Base-by-base conservation (phyloP, 2,797 vertebrate species). In the Melanotaenia pygmaea region DNA sequence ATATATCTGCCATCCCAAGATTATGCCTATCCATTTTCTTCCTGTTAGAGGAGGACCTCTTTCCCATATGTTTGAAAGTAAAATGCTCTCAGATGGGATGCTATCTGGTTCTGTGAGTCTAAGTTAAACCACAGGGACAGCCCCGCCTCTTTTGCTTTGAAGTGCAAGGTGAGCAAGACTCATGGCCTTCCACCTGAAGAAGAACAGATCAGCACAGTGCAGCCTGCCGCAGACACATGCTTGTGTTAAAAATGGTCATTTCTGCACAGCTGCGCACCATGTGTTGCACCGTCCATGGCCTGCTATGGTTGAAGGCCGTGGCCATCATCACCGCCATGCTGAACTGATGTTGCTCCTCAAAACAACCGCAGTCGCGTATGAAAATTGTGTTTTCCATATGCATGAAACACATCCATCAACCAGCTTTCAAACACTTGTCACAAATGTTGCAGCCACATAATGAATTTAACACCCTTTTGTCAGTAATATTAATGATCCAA, bases 391-490 rank as follows among this genome's bases (percentile, higher is more conserved):
- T 81, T 76, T 70, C 32, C 51, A 79, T 47, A 75, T 63, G 67
- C 54, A 73, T 45, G 62, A 66, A 47, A 84, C n/a, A 60, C 70
- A 84, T 73, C 50, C 58, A 81, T 86, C 83, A 79, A 59, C 24
- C 70, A 37, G 43, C 76, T 83, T 84, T 80, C 68, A 82, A 82
- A 94, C 89, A 91, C 81, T 84, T 92, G 86, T 93, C 92, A 93
- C 91, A 93, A 88, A 91, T 76, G 82, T 87, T 91, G 86, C 93
- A 80, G 80, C 91, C 92, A 86, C 73, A 86, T 88, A 91, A 94
- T 94, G 83, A 82, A 79, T 85, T 89, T 87, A 86, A 85, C 85
- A 93, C 91, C 93, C 91, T 94, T 86, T 88, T 86, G 86, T 93
- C 92, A 87, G 86, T 71, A 54, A 64, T 90, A 89, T 86, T 88